Conservation (phyloP, 2,113 vertebrate genomes). For the Dryoscopus gambensis region DNA sequence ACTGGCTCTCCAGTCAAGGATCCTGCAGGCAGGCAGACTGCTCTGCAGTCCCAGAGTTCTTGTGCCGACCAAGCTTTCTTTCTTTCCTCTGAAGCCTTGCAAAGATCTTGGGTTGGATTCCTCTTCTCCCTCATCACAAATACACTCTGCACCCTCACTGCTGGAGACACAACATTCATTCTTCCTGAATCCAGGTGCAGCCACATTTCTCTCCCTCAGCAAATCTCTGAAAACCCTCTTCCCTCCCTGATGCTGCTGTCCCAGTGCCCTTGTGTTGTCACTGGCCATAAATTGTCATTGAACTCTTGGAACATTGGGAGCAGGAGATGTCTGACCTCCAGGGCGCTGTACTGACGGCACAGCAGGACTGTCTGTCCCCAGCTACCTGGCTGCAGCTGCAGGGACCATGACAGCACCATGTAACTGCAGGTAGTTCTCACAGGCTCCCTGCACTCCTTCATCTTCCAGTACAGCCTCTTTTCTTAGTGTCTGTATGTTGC, state of each 20-base stretch:
- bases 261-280: neutral
- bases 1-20: neutral
- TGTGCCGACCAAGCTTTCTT: neutral
- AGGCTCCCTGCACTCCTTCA: neutral
- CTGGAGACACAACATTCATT: neutral
- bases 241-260: neutral
- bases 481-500: neutral
- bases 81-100: neutral
- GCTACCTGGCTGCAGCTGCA: fast-evolving
- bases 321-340: neutral
- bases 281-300: neutral
- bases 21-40: neutral
- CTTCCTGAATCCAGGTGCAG: neutral
- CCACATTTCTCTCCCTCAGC: neutral
- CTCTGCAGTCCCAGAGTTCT: neutral
- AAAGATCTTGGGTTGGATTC: neutral
- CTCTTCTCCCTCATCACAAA: neutral
- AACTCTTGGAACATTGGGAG: neutral
- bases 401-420: too few relatives aligned
- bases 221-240: neutral
- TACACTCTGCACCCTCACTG: neutral
- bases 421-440: neutral
- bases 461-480: neutral
- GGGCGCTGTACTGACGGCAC: neutral
- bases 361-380: neutral